Evolutionary conservation across 2,888 invertebrate species (phyloP).

Genomic region (Pediacus dermestoides): DNA sequence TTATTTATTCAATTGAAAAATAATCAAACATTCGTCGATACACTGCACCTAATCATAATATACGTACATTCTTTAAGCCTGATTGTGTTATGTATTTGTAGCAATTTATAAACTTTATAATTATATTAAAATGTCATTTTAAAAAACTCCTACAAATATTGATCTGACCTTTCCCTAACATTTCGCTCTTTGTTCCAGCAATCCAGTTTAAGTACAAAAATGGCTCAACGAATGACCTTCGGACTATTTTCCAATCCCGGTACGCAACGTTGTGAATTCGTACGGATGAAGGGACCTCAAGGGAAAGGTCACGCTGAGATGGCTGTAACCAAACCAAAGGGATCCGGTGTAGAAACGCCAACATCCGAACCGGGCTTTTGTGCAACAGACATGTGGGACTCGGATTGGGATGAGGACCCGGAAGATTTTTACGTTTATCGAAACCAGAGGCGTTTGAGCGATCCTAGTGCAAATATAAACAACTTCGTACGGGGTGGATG

Average conservation of each 20-base stretch:
- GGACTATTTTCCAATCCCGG: conserved; percentile 75
- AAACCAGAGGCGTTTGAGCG: conserved; percentile 76
- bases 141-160: too few relatives aligned
- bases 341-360: conserved; percentile 92
- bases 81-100: too few relatives aligned
- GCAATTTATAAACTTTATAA: too few relatives aligned
- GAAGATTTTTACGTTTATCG: conserved; percentile 80
- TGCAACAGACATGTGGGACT: conserved; percentile 85
- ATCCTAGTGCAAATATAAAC: conserved; percentile 87
- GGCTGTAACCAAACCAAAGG: conserved; percentile 90
- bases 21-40: too few relatives aligned
- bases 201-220: conserved; percentile 90
- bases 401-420: conserved; percentile 83
- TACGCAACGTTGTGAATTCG: conserved; percentile 91
- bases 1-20: too few relatives aligned
- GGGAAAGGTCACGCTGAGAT: conserved; percentile 97
- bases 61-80: too few relatives aligned
- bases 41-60: too few relatives aligned
- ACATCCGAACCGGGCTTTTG: conserved; percentile 83
- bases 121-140: too few relatives aligned
- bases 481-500: conserved; percentile 81
- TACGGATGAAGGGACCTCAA: conserved; percentile 95
- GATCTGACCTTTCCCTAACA: too few relatives aligned
- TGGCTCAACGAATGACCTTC: conserved; percentile 94
- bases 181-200: conserved; percentile 58